Evolutionary conservation across 2,113 vertebrate genomes (phyloP).

Genomic region (Grantiella picta): DNA sequence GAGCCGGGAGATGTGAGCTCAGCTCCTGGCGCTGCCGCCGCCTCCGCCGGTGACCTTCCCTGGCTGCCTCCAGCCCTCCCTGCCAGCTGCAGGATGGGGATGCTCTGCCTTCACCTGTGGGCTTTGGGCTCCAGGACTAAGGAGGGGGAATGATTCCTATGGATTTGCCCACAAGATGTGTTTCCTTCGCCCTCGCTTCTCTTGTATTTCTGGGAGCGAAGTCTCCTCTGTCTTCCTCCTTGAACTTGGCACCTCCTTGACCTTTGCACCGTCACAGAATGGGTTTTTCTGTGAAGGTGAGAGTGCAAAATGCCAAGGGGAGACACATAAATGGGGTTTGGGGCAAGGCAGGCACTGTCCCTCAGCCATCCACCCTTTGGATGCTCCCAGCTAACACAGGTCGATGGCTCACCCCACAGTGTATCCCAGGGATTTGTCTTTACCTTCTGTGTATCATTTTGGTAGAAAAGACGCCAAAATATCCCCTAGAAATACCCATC

Average conservation of each 20-base stretch:
- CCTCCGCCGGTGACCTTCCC: neutral
- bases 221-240: neutral
- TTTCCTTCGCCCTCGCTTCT: neutral
- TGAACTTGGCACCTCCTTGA: neutral
- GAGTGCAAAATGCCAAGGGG: neutral
- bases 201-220: accelerated
- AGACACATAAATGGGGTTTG: accelerated
- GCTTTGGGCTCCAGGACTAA: accelerated
- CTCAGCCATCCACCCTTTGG: neutral
- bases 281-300: neutral
- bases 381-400: neutral
- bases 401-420: accelerated
- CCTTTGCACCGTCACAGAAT: neutral
- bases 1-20: conserved; percentile 62
- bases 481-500: neutral
- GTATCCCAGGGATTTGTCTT: neutral
- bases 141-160: accelerated
- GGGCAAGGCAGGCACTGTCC: accelerated
- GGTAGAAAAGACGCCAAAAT: neutral
- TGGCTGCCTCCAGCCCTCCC: neutral
- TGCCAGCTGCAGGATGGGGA: neutral
- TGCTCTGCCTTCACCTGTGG: neutral
- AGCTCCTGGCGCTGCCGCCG: conserved; percentile 29
- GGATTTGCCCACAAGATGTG: neutral
- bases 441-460: neutral